phyloP scores from a whole-genome alignment of 2,888 invertebrate species.

The Drosophila phalerata region DNA sequence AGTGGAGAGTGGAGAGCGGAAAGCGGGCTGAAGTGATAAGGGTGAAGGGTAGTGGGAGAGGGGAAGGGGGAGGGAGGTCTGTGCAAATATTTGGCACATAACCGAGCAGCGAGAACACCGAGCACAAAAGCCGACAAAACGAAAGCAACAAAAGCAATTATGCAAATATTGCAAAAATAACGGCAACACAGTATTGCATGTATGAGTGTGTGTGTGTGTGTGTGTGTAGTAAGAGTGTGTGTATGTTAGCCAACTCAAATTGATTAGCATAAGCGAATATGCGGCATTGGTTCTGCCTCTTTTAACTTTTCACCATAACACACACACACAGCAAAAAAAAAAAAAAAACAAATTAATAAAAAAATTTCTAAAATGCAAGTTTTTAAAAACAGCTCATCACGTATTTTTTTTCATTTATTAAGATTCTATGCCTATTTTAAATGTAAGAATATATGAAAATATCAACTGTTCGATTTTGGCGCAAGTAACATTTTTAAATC shows the following conservation, averaged over 20 bases:
- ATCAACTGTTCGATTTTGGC: no score
- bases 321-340: background rate
- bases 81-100: slow-evolving; percentile 67
- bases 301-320: slow-evolving; percentile 17
- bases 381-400: no score
- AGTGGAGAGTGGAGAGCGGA: background rate
- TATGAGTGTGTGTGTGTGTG: slow-evolving; percentile 21
- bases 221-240: slow-evolving; percentile 23
- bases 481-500: no score
- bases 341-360: no score
- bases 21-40: background rate
- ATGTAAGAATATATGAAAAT: no score
- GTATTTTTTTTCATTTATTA: no score
- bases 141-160: slow-evolving; percentile 75
- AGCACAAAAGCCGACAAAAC: slow-evolving; percentile 59
- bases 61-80: slow-evolving; percentile 1
- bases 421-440: no score
- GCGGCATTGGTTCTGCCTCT: slow-evolving; percentile 39
- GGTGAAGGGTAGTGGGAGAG: no score
- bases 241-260: slow-evolving; percentile 49
- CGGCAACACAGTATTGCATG: slow-evolving; percentile 53
- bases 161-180: slow-evolving; percentile 75
- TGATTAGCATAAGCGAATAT: slow-evolving; percentile 67
- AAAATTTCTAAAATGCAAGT: no score
- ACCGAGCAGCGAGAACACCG: slow-evolving; percentile 21